A percentile compares a stretch with the other conserved stretches of the same genome.
phyloP scores from a whole-genome alignment of 1,140 invertebrate species.

The Ceratitis capitata region DNA sequence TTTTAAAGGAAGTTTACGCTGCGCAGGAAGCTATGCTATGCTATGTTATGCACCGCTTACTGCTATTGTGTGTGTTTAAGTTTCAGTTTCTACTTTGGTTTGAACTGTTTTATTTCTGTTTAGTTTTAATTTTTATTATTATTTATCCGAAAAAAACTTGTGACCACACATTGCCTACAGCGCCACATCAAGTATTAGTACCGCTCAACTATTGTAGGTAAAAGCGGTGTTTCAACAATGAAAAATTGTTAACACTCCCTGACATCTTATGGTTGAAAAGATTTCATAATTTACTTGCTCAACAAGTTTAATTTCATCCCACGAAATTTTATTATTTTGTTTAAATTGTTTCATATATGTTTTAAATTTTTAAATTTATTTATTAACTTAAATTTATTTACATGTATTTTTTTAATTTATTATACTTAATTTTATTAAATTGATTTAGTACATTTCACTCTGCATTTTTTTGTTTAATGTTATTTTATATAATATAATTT shows the following conservation, averaged over 20 bases:
- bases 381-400: too few species aligned
- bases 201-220: background rate
- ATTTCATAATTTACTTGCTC: background rate
- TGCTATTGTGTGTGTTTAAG: background rate
- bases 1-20: background rate
- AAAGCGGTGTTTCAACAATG: too few species aligned
- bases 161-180: background rate
- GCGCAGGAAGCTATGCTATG: background rate
- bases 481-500: too few species aligned
- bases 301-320: too few species aligned
- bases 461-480: too few species aligned
- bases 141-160: background rate
- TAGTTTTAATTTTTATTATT: background rate
- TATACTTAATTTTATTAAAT: too few species aligned
- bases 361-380: too few species aligned
- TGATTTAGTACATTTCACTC: too few species aligned
- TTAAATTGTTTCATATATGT: background rate
- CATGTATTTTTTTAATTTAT: too few species aligned
- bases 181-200: background rate
- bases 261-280: background rate
- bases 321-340: background rate
- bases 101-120: background rate
- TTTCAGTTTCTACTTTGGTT: background rate
- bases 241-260: too few species aligned
- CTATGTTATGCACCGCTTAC: background rate